Conservation (phyloP, 2,797 vertebrate genomes). For the Ptychadena robeensis region DNA sequence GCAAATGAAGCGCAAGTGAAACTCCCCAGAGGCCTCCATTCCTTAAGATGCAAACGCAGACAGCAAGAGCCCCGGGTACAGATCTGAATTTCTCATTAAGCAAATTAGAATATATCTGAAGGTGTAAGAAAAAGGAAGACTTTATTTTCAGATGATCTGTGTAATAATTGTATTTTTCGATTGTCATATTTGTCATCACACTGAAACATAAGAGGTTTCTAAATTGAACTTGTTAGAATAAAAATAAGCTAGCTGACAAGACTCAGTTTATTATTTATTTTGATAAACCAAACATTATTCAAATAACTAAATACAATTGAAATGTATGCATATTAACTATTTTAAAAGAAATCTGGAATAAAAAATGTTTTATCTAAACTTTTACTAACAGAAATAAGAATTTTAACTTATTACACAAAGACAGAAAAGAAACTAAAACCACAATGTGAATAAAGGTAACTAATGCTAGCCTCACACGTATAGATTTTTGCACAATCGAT, state of each 20-base stretch:
- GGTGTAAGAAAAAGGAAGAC: background rate
- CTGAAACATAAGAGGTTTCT: background rate
- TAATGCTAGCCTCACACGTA: too few relatives aligned
- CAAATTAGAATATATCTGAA: conserved; percentile 9
- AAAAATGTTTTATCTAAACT: too few relatives aligned
- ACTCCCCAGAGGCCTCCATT: conserved; percentile 5
- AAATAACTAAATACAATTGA: background rate
- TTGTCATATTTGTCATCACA: too few relatives aligned
- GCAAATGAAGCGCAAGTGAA: conserved; percentile 8
- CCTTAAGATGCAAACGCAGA: background rate
- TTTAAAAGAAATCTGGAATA: too few relatives aligned
- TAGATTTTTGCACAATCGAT: too few relatives aligned
- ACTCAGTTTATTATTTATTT: too few relatives aligned
- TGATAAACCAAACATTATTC: background rate
- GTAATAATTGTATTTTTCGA: background rate
- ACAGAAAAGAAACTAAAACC: too few relatives aligned
- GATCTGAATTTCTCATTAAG: conserved; percentile 5
- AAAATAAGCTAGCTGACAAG: background rate
- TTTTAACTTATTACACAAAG: too few relatives aligned
- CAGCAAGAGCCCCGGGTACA: background rate
- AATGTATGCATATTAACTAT: background rate
- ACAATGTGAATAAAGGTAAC: too few relatives aligned
- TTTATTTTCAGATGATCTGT: background rate
- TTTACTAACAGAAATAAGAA: too few relatives aligned
- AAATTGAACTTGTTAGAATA: background rate